These are phyloP conservation scores for Scartelaos histophorus DNA, from an alignment of 2,113 vertebrate genomes.

Conservation along the genomic window DNA sequence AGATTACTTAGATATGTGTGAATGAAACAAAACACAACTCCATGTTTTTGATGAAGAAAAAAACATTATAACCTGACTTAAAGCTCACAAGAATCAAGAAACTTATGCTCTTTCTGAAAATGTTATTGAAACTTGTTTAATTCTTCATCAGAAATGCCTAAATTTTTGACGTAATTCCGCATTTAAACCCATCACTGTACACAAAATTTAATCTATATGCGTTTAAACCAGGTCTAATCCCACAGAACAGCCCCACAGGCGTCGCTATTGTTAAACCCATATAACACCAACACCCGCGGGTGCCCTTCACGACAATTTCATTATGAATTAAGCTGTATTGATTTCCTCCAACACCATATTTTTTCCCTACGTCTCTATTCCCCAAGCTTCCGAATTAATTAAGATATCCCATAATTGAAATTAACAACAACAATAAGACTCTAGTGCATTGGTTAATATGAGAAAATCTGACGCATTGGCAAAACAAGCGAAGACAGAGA, in stretches of 20 bases:
- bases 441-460: conserved; percentile 8
- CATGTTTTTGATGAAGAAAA: too few species aligned
- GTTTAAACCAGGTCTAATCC: not conserved
- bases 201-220: not conserved
- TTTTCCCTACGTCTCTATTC: not conserved
- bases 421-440: not conserved
- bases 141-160: too few species aligned
- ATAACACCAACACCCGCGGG: not conserved
- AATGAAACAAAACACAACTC: too few species aligned
- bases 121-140: too few species aligned
- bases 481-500: conserved; percentile 34
- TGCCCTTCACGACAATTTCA: not conserved
- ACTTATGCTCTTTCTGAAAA: too few species aligned
- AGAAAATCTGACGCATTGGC: not conserved
- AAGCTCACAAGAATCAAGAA: too few species aligned
- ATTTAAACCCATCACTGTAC: not conserved
- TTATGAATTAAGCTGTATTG: not conserved
- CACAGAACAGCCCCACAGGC: not conserved
- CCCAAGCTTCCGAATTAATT: conserved; percentile 22
- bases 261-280: not conserved
- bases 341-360: not conserved
- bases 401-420: conserved; percentile 2
- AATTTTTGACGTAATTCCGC: too few species aligned
- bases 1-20: too few species aligned
- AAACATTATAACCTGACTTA: too few species aligned